Percentiles rank a stretch among this genome's conserved stretches.
Evolutionary conservation across 2,888 invertebrate genomes (phyloP).

Genomic region (Drosophila colorata): DNA sequence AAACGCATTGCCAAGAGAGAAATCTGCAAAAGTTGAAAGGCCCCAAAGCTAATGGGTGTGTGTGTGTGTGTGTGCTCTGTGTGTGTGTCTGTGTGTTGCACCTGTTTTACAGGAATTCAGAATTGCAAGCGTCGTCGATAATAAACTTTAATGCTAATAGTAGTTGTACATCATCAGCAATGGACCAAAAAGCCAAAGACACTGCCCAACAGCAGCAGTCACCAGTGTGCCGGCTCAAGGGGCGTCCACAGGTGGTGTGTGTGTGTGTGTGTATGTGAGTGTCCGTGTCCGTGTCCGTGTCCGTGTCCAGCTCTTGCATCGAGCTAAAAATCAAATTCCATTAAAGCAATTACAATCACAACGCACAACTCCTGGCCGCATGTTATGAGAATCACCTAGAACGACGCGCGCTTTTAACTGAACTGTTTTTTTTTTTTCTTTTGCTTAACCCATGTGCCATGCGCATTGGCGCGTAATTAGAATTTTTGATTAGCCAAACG

Average conservation of each 20-base stretch:
- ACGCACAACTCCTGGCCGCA: conserved; percentile 14
- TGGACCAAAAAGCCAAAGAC: conserved; percentile 68
- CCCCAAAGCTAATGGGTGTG: conserved; percentile 43
- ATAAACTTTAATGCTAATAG: conserved; percentile 83
- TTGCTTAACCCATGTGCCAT: background rate
- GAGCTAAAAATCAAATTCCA: conserved; percentile 78
- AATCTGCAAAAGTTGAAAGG: conserved; percentile 72
- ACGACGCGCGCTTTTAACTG: conserved; percentile 7
- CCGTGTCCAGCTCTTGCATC: conserved; percentile 7
- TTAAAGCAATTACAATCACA: conserved; percentile 69
- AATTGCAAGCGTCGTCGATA: conserved; percentile 79
- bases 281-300: conserved; percentile 2
- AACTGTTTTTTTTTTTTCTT: background rate
- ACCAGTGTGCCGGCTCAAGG: too few species aligned
- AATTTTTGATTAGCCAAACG: conserved; percentile 65
- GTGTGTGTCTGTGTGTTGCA: conserved; percentile 55
- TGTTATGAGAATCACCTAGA: conserved; percentile 29
- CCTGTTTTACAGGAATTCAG: conserved; percentile 82
- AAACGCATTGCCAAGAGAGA: conserved; percentile 54
- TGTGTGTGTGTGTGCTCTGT: conserved; percentile 17
- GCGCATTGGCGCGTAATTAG: conserved; percentile 59
- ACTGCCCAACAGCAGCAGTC: conserved; percentile 1
- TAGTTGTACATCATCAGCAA: conserved; percentile 80
- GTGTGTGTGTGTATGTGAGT: background rate
- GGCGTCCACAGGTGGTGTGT: conserved; percentile 11